Evolutionary conservation across 2,797 vertebrate species (phyloP).

Genomic region (Mormyrus proboscirostris): DNA sequence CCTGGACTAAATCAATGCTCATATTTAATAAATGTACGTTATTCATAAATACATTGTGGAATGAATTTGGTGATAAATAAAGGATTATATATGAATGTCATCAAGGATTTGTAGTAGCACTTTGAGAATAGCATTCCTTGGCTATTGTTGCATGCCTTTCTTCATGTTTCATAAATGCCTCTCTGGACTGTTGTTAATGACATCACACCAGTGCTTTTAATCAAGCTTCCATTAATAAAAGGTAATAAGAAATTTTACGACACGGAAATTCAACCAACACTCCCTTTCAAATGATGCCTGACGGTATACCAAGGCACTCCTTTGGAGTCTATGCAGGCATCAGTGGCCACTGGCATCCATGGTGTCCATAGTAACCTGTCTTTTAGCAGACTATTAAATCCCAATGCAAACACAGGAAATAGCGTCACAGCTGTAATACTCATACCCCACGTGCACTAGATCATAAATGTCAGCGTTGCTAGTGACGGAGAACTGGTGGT

Average conservation of each 20-base stretch:
- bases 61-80: not conserved
- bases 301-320: constrained; percentile 4
- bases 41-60: not conserved
- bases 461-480: not conserved
- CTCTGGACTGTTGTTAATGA: not conserved
- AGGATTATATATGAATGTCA: not conserved
- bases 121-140: not conserved
- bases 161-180: not conserved
- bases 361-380: constrained; percentile 1
- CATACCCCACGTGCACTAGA: not conserved
- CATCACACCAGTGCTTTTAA: not conserved
- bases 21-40: not conserved
- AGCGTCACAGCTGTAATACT: not conserved
- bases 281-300: not conserved
- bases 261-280: not conserved
- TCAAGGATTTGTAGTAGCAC: not conserved
- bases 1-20: not conserved
- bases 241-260: not conserved
- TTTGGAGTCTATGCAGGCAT: not conserved
- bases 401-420: constrained; percentile 5
- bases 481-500: not conserved
- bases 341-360: not conserved
- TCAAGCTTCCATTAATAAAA: not conserved
- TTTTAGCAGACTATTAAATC: not conserved
- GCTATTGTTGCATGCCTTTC: not conserved